Percentiles rank a stretch among this genome's conserved stretches.
phyloP scores from a whole-genome alignment of 2,113 vertebrate genomes.

The Gobio gobio region DNA sequence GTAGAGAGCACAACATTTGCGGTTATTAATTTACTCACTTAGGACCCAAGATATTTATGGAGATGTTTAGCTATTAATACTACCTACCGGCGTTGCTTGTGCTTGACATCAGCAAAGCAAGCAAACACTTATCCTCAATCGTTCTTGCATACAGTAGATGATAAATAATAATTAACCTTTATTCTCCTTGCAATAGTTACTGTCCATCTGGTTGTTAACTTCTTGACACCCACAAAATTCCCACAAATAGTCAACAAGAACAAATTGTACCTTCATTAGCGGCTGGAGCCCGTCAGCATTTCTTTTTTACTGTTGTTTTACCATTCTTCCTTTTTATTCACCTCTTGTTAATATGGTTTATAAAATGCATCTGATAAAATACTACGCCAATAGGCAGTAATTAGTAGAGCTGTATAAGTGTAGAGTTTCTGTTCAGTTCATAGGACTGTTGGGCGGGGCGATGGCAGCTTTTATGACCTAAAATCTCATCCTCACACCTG shows the following conservation, averaged over 20 bases:
- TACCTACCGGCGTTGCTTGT: neutral
- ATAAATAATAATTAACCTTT: slow-evolving; percentile 24
- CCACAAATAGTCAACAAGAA: slow-evolving; percentile 47
- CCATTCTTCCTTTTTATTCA: slow-evolving; percentile 53
- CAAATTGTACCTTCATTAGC: slow-evolving; percentile 60
- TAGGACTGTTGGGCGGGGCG: neutral
- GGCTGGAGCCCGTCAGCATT: slow-evolving; percentile 41
- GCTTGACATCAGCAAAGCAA: neutral
- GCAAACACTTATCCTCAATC: neutral
- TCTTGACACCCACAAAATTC: slow-evolving; percentile 41
- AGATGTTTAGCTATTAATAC: neutral
- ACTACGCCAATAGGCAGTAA: slow-evolving; percentile 35
- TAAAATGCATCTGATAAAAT: slow-evolving; percentile 57
- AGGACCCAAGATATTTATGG: neutral
- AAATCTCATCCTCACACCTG: slow-evolving; percentile 54
- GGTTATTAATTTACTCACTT: neutral
- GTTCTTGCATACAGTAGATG: neutral
- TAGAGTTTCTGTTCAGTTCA: slow-evolving; percentile 15
- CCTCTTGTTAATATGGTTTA: slow-evolving; percentile 46
- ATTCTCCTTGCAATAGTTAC: slow-evolving; percentile 30
- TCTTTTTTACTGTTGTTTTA: slow-evolving; percentile 41
- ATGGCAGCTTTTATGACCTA: slow-evolving; percentile 28
- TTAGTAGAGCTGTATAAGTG: slow-evolving; percentile 31
- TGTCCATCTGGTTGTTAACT: slow-evolving; percentile 51
- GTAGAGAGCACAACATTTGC: neutral